phyloP scores from a whole-genome alignment of 1,140 invertebrate species.

The Meloidogyne chitwoodi region DNA sequence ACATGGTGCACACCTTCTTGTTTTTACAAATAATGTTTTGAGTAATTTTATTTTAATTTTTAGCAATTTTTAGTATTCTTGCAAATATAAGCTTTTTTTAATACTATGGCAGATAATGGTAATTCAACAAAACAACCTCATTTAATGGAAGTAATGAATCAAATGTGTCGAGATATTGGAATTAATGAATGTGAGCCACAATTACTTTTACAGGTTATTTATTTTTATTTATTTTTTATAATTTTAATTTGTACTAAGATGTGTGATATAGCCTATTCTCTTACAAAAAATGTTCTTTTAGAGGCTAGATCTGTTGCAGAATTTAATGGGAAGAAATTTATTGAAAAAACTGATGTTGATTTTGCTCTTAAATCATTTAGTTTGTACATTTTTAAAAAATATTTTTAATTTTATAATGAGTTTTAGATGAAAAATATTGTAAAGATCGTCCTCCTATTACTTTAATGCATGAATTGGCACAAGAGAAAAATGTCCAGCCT shows the following conservation, averaged over 20 bases:
- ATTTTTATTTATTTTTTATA: neutral
- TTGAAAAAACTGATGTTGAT: conserved; percentile 33
- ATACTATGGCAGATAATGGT: neutral
- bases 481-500: conserved; percentile 29
- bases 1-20: too few relatives aligned
- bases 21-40: too few relatives aligned
- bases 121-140: conserved; percentile 18
- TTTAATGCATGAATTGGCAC: conserved; percentile 30
- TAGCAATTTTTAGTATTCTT: too few relatives aligned
- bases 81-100: neutral
- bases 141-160: conserved; percentile 15
- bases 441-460: conserved; percentile 16
- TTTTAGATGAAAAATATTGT: conserved; percentile 23
- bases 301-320: conserved; percentile 37
- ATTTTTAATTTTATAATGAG: neutral
- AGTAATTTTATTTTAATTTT: too few relatives aligned
- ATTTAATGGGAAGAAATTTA: conserved; percentile 33
- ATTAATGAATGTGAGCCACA: conserved; percentile 34
- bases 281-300: conserved; percentile 33
- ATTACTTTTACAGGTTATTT: conserved; percentile 21
- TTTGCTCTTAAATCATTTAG: conserved; percentile 36
- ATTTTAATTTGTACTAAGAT: conserved; percentile 9
- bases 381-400: conserved; percentile 17
- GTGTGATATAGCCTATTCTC: conserved; percentile 29
- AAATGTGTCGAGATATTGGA: conserved; percentile 31